phyloP scores from a whole-genome alignment of 2,113 vertebrate genomes.

The Pterocles orientalis region DNA sequence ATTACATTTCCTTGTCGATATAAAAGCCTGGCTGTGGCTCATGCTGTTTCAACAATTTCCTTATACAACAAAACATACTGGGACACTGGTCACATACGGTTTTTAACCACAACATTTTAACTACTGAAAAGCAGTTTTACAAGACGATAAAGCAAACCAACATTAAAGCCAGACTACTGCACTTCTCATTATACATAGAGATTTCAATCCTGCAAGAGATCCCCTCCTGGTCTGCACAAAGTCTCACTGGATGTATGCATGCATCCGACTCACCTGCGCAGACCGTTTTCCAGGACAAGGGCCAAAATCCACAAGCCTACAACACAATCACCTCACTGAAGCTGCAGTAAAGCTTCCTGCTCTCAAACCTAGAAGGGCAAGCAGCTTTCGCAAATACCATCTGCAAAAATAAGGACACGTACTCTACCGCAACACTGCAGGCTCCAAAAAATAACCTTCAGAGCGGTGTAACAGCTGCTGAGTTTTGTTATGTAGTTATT shows the following conservation, averaged over 20 bases:
- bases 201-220: not conserved
- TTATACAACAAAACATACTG: not conserved
- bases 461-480: accelerated
- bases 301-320: not conserved
- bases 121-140: not conserved
- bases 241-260: accelerated
- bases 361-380: not conserved
- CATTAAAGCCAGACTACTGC: accelerated
- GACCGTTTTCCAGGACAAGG: not conserved
- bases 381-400: not conserved
- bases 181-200: not conserved
- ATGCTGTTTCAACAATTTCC: not conserved
- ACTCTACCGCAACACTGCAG: not conserved
- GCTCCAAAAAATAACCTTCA: not conserved
- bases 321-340: not conserved
- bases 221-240: not conserved
- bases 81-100: accelerated
- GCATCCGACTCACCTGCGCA: not conserved
- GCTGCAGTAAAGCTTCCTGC: not conserved
- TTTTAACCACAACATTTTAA: not conserved
- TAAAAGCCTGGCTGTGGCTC: not conserved
- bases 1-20: not conserved
- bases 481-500: not conserved
- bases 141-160: not conserved
- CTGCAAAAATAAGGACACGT: not conserved